phyloP scores from a whole-genome alignment of 2,113 vertebrate species.

The Neopipo cinnamomea region DNA sequence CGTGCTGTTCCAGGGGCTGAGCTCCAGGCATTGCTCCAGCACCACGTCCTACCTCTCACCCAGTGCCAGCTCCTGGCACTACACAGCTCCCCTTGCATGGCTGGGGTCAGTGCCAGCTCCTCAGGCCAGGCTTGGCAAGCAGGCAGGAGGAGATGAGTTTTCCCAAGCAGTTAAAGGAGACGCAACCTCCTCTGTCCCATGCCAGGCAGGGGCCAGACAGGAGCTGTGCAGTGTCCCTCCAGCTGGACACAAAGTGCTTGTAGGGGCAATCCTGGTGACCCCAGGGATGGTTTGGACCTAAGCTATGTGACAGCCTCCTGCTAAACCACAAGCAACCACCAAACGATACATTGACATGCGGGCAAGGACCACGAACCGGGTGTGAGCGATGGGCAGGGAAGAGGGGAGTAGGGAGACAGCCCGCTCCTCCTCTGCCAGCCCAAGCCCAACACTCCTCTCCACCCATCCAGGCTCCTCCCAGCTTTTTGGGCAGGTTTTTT shows the following conservation, averaged over 20 bases:
- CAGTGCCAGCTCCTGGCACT: not conserved
- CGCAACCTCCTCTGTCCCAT: not conserved
- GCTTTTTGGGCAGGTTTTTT: not conserved
- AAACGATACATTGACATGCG: not conserved
- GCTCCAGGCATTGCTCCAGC: not conserved
- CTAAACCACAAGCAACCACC: not conserved
- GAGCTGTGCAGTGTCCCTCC: not conserved
- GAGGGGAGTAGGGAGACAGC: not conserved
- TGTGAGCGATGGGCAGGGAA: accelerated
- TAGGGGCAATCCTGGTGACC: not conserved
- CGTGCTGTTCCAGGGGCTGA: not conserved
- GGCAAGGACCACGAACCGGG: not conserved
- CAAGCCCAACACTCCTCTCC: not conserved
- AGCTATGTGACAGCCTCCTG: not conserved
- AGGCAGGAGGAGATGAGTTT: not conserved
- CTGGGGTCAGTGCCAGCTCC: not conserved
- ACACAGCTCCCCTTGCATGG: not conserved
- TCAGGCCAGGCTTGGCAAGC: not conserved
- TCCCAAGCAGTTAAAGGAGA: not conserved
- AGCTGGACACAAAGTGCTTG: not conserved
- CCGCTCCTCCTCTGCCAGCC: not conserved
- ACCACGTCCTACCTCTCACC: not conserved
- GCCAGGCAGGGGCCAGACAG: not conserved
- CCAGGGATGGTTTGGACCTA: not conserved
- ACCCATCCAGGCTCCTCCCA: not conserved